A percentile compares a stretch with the other conserved stretches of the same genome.
phyloP scores from a whole-genome alignment of 2,113 vertebrate genomes.

The Syngnathoides biaculeatus region DNA sequence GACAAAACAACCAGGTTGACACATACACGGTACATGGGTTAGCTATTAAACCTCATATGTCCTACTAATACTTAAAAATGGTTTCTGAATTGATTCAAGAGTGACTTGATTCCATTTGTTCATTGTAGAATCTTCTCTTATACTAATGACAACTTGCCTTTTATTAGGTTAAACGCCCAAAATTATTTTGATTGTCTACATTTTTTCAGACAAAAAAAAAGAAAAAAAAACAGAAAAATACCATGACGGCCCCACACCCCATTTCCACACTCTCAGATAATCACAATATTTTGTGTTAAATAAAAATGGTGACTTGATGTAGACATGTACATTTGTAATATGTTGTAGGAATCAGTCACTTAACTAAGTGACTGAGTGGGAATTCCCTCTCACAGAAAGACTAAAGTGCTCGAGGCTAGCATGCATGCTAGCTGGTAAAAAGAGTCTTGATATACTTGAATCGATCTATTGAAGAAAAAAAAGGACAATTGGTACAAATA shows the following conservation, averaged over 20 bases:
- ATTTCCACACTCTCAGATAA: neutral
- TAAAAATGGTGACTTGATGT: conserved; percentile 27
- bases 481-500: conserved; percentile 3
- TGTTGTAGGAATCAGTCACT: conserved; percentile 46
- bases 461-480: neutral
- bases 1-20: conserved; percentile 49
- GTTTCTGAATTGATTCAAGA: conserved; percentile 10
- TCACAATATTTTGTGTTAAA: conserved; percentile 21
- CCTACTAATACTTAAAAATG: conserved; percentile 8
- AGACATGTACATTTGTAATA: conserved; percentile 18
- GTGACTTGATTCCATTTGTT: conserved; percentile 22
- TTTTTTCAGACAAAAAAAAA: conserved; percentile 31
- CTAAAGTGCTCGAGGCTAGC: conserved; percentile 64
- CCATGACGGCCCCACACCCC: conserved; percentile 21
- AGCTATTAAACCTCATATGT: conserved; percentile 6
- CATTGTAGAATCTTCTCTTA: conserved; percentile 15
- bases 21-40: conserved; percentile 33
- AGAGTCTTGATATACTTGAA: conserved; percentile 22
- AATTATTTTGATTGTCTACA: conserved; percentile 12
- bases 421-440: conserved; percentile 46
- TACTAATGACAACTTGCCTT: conserved; percentile 6
- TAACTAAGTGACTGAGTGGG: conserved; percentile 57
- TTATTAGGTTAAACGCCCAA: conserved; percentile 21
- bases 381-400: conserved; percentile 62
- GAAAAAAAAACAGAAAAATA: conserved; percentile 23